A percentile compares a stretch with the other conserved stretches of the same genome.
Evolutionary conservation across 2,797 vertebrate species (phyloP).

Genomic region (Craterocephalus amniculus): DNA sequence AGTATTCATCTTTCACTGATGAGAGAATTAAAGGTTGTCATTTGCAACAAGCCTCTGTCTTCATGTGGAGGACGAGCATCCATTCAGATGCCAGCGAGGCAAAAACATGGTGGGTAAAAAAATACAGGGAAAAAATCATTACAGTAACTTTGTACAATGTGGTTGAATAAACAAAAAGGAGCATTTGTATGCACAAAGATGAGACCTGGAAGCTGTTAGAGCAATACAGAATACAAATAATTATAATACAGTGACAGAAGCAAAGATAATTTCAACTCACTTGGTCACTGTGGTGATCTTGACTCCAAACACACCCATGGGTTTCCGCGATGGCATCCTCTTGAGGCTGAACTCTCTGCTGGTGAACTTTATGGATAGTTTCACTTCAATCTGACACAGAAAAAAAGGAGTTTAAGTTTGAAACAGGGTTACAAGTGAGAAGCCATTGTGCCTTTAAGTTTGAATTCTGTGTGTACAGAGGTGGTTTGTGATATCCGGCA

Average conservation of each 20-base stretch:
- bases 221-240: background rate
- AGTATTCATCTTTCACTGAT: background rate
- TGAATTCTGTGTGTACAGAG: conserved; percentile 18
- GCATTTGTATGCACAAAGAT: background rate
- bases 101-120: background rate
- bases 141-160: background rate
- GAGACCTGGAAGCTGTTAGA: background rate
- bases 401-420: conserved; percentile 13
- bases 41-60: background rate
- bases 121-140: background rate
- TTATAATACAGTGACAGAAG: background rate
- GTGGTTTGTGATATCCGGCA: background rate
- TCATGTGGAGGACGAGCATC: conserved; percentile 1
- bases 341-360: conserved; percentile 98
- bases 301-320: conserved; percentile 95
- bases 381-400: conserved; percentile 90
- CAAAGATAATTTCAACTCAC: conserved; percentile 79
- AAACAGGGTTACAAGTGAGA: conserved; percentile 21
- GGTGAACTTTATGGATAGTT: conserved; percentile 96
- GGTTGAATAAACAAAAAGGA: background rate
- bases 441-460: conserved; percentile 5
- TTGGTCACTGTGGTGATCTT: conserved; percentile 97
- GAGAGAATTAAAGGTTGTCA: background rate
- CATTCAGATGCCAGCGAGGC: background rate
- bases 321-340: conserved; percentile 93